Percentiles rank a stretch among this genome's conserved stretches.
These are phyloP conservation scores for Drosophila azteca DNA, from an alignment of 1,140 invertebrate genomes.

Conservation along the genomic window DNA sequence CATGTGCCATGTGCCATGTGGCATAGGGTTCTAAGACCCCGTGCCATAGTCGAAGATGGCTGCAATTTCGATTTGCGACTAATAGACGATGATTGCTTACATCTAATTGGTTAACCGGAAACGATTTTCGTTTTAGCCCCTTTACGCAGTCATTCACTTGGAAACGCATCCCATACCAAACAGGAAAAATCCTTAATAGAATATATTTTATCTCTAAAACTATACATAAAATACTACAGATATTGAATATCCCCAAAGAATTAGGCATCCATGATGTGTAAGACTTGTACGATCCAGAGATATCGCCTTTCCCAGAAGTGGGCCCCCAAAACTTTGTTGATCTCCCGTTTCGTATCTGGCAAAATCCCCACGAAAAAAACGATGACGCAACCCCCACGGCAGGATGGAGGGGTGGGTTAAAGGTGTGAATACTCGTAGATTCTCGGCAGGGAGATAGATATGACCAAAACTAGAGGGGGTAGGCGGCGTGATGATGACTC, in stretches of 20 bases:
- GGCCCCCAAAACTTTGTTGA: too few relatives aligned
- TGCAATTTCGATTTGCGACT: constrained; percentile 33
- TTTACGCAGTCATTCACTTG: background rate
- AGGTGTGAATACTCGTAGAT: constrained; percentile 38
- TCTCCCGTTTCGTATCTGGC: too few relatives aligned
- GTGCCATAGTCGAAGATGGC: constrained; percentile 2
- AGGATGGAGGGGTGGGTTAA: too few relatives aligned
- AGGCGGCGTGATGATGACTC: constrained; percentile 5
- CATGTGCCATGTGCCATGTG: too few relatives aligned
- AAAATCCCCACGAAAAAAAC: background rate
- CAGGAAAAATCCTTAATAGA: too few relatives aligned
- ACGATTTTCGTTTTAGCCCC: constrained; percentile 37
- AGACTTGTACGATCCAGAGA: too few relatives aligned
- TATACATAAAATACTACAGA: too few relatives aligned
- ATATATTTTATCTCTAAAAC: too few relatives aligned
- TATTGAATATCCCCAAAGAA: too few relatives aligned
- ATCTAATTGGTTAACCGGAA: constrained; percentile 15
- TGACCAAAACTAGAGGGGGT: constrained; percentile 13
- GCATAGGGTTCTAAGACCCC: background rate
- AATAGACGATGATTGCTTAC: constrained; percentile 38
- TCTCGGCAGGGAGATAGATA: constrained; percentile 29
- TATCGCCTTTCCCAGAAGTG: too few relatives aligned
- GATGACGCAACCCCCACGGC: constrained; percentile 15
- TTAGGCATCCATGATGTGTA: too few relatives aligned
- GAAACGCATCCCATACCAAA: too few relatives aligned